A percentile compares a stretch with the other conserved stretches of the same genome.
Evolutionary conservation across 2,113 vertebrate species (phyloP).

Genomic region (Pungitius pungitius): DNA sequence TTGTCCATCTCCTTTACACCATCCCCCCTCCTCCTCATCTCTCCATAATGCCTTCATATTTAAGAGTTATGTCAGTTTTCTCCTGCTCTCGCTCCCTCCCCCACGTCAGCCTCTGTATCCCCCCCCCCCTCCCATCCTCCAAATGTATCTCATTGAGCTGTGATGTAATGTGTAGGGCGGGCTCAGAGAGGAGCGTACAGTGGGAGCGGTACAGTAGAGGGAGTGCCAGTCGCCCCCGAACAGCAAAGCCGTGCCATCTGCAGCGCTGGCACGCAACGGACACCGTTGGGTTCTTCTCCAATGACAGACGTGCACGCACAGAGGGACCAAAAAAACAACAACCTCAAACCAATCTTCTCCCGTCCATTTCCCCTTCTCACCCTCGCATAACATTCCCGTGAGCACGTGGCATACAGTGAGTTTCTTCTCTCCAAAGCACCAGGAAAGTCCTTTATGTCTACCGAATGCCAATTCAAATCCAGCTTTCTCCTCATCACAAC

Average conservation of each 20-base stretch:
- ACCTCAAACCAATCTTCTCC: slow-evolving; percentile 39
- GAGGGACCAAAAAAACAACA: slow-evolving; percentile 38
- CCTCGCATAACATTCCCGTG: slow-evolving; percentile 25
- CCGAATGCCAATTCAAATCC: slow-evolving; percentile 9
- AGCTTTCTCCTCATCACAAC: slow-evolving; percentile 10
- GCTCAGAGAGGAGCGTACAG: slow-evolving; percentile 51
- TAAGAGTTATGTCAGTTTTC: slow-evolving; percentile 38
- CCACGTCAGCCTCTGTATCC: slow-evolving; percentile 28
- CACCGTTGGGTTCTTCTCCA: slow-evolving; percentile 34
- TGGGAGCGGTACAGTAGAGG: slow-evolving; percentile 69
- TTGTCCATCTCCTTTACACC: slow-evolving; percentile 16
- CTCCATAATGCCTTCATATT: slow-evolving; percentile 53
- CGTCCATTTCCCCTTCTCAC: slow-evolving; percentile 32
- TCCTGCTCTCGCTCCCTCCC: slow-evolving; percentile 20
- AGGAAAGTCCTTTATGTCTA: slow-evolving; percentile 5
- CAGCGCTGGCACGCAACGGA: slow-evolving; percentile 74
- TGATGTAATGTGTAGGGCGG: slow-evolving; percentile 19
- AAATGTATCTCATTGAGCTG: slow-evolving; percentile 32
- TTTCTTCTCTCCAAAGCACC: slow-evolving; percentile 14
- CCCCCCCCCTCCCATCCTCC: slow-evolving; percentile 29
- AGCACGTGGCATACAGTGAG: neutral
- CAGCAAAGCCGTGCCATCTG: slow-evolving; percentile 77
- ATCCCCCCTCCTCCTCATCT: slow-evolving; percentile 3
- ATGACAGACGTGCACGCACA: slow-evolving; percentile 45
- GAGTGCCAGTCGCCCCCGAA: slow-evolving; percentile 62